Conservation (phyloP, 2,797 vertebrate species). For the Gadopsis marmoratus region DNA sequence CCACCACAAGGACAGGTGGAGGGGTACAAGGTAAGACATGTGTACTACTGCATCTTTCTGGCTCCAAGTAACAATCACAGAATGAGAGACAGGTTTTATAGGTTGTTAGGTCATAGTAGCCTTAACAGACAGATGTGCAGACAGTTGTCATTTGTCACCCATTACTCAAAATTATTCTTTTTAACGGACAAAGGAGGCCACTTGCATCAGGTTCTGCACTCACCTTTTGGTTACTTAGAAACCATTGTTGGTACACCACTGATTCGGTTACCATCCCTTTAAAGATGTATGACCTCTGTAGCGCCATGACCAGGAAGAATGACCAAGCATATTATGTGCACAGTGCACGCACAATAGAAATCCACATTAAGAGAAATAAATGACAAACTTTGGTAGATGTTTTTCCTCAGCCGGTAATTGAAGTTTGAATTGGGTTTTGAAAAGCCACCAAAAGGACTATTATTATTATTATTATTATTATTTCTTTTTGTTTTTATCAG, state of each 20-base stretch:
- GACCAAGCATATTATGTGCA: slow-evolving; percentile 64
- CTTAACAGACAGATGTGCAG: background rate
- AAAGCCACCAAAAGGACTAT: background rate
- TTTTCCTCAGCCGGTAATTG: background rate
- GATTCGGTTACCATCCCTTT: slow-evolving; percentile 91
- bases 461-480: background rate
- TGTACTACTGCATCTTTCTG: background rate
- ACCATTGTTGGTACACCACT: slow-evolving; percentile 79
- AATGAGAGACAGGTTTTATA: background rate
- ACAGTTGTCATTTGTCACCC: background rate
- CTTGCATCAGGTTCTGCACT: slow-evolving; percentile 47
- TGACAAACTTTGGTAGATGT: background rate
- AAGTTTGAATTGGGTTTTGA: background rate
- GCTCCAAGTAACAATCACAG: background rate
- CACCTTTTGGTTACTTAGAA: slow-evolving; percentile 87
- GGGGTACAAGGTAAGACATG: slow-evolving; percentile 85
- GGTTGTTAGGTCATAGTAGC: background rate
- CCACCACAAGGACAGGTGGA: slow-evolving; percentile 84
- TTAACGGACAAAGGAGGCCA: slow-evolving; percentile 75
- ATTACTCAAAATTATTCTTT: slow-evolving; percentile 48
- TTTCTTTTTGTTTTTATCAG: slow-evolving; percentile 69
- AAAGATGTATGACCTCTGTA: slow-evolving; percentile 89
- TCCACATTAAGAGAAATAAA: slow-evolving; percentile 20
- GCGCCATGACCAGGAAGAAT: slow-evolving; percentile 66
- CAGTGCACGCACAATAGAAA: slow-evolving; percentile 11